Base-by-base conservation (phyloP, 30 jellyfish, hydroid and myxozoan species). In the Aurelia sp. region DNA sequence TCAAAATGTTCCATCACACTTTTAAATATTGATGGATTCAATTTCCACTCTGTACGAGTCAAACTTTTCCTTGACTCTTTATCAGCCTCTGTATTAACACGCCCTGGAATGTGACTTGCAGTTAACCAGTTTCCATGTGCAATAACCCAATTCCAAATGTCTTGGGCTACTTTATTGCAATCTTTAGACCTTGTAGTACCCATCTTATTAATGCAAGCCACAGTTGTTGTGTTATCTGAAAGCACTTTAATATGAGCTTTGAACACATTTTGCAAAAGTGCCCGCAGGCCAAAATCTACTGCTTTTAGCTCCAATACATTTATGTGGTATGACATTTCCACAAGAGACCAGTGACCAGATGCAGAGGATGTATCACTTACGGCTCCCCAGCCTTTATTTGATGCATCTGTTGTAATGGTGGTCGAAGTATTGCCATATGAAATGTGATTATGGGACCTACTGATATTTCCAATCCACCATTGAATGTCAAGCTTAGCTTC, bases 381-480 rank as follows among this genome's bases (percentile, higher is more conserved):
- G n/a, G 61, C 62, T 52, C 87, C 87, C 81, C 87, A 76, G 31
- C 87, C 81, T 18, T 31, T 37, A 13, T 47, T 40, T 11, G 74
- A 73, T 8, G 85, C 79, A 73, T 73, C 85, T 6, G 85, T 13
- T 15, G 48, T 19, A 5, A 13, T 10, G 63, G 18, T 79, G 31
- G 37, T 8, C 5, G 58, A 66, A 9, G 79, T 15, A 16, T 37
- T 55, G 18, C 59, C 53, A 41, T 12, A 6, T 7, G 65, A 12
- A 53, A 83, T 71, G 47, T 40, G 44, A 48, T 59, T 83, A 47
- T 66, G 71, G 10, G 81, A 35, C 35, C 18, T 40, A 7, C 33
- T 19, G n/a, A 83, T 62, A 44, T 71, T 83, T 16, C 37, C 40
- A 16, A 53, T 20, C 93, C 93, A 83, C 93, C 93, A 83, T 44